Base-by-base conservation (phyloP, 2,888 invertebrate species). In the Cantharis flavilabris region DNA sequence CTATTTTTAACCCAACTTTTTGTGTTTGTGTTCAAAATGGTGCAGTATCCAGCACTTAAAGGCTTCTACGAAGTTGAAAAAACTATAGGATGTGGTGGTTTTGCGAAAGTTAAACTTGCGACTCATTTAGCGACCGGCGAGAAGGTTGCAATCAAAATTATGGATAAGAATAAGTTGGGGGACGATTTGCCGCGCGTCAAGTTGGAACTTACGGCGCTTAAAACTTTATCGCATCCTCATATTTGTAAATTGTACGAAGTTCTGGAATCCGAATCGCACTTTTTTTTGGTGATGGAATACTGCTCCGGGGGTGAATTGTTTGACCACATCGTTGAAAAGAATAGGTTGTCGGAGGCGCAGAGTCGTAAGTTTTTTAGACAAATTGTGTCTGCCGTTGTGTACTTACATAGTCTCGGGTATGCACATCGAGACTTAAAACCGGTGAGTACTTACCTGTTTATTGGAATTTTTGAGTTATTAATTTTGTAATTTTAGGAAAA, bases 221-320 rank as follows among this genome's bases (percentile, higher is more conserved):
- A 94, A 85, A 89, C 90, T 69, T 87, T 95, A 16, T 90, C 90
- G 26, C 95, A 95, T 88, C 92, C 92, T 83, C 92, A 95, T 83
- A 93, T 96, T 80, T 95, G 95, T 85, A 93, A 94, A 86, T 88
- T 96, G 33, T 95, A 93, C 87, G 94, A 96, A 89, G 93, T 94
- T 3, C 92, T 95, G 78, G 95, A 96, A 87, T 94, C 94, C 1
- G 91, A 92, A 0, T 90, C 91, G 9, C 92, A 94, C 85, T 94
- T 93, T 84, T 95, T 93, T 85, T 91, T 96, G 87, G 89, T 95
- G n/a, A 91, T 96, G 85, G 96, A 96, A 89, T 94, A 95, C 85
- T 96, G 95, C 84, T 93, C 94, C 62, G 95, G 95, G 62, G 96
- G 96, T 62, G 96, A 96, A 88, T 88, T 96, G 76, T 96, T 96